Evolutionary conservation across 2,888 invertebrate species (phyloP).

Genomic region (Melanargia galathea): DNA sequence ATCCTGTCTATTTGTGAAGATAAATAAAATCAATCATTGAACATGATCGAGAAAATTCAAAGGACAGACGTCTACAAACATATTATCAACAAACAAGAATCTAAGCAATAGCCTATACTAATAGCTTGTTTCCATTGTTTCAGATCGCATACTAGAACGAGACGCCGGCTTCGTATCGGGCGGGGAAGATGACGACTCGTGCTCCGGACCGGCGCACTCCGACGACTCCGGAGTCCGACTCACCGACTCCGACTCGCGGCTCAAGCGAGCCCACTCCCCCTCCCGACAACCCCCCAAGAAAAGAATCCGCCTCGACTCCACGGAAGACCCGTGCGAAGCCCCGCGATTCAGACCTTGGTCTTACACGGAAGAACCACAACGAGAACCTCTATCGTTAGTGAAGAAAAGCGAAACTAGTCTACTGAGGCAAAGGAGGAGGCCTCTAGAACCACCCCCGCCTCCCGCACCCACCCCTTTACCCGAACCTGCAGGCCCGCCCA

Average conservation of each 20-base stretch:
- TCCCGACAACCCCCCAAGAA: conserved; percentile 85
- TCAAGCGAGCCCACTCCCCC: conserved; percentile 79
- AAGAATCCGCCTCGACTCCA: conserved; percentile 82
- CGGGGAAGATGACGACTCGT: conserved; percentile 86
- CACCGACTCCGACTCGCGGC: conserved; percentile 72
- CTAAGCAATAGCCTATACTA: conserved; percentile 18
- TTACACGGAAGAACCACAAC: conserved; percentile 80
- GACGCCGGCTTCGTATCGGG: conserved; percentile 90
- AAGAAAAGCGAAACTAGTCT: conserved; percentile 67
- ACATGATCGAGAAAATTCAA: no score
- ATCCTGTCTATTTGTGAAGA: no score
- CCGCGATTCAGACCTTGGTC: conserved; percentile 87
- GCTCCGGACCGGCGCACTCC: conserved; percentile 77
- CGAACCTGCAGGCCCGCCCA: conserved; percentile 63
- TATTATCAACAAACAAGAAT: no score
- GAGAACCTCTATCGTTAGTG: conserved; percentile 85
- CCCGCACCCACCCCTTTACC: conserved; percentile 53
- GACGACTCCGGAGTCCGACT: conserved; percentile 78
- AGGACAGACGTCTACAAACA: no score
- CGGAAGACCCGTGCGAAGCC: conserved; percentile 66
- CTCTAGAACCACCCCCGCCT: conserved; percentile 60
- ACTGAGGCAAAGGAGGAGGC: conserved; percentile 64
- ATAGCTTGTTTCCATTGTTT: conserved; percentile 58
- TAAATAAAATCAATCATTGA: no score
- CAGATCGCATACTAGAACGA: conserved; percentile 82